A percentile compares a stretch with the other conserved stretches of the same genome.
These are phyloP conservation scores for Morpho achilles DNA, from an alignment of 2,888 invertebrate species.

Conservation along the genomic window DNA sequence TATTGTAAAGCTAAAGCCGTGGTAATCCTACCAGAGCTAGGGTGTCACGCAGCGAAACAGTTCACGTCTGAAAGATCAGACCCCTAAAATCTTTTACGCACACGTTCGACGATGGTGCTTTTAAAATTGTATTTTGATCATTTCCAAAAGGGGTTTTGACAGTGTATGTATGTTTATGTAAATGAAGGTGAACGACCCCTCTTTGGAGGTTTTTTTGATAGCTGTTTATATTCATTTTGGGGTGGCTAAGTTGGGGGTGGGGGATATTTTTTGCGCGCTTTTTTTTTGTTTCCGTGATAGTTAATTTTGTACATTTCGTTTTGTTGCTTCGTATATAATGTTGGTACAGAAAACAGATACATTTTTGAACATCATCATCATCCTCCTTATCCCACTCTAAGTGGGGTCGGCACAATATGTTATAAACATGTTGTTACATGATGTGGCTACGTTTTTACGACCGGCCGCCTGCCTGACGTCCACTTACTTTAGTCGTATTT, in stretches of 20 bases:
- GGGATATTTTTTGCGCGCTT: conserved; percentile 8
- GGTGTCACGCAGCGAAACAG: conserved; percentile 14
- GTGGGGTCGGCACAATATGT: no score
- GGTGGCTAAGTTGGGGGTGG: conserved; percentile 20
- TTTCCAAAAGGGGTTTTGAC: conserved; percentile 13
- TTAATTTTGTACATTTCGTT: conserved; percentile 4
- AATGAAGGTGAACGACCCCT: conserved; percentile 23
- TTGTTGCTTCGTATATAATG: no score
- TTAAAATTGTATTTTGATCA: conserved; percentile 17
- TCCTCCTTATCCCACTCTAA: no score
- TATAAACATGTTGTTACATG: no score
- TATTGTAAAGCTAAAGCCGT: neutral
- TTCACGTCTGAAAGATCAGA: conserved; percentile 16
- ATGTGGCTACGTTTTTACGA: no score
- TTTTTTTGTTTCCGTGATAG: conserved; percentile 10
- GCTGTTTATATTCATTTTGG: conserved; percentile 22
- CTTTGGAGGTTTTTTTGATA: conserved; percentile 9
- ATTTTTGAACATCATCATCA: no score
- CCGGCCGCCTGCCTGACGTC: no score
- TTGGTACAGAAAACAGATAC: no score
- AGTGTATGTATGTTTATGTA: conserved; percentile 17
- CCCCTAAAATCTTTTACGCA: conserved; percentile 14
- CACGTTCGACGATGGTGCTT: conserved; percentile 15
- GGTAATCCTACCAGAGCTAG: conserved; percentile 1
- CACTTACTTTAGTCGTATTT: no score